Conservation (phyloP, 1,140 invertebrate genomes). For the Nasonia giraulti region DNA sequence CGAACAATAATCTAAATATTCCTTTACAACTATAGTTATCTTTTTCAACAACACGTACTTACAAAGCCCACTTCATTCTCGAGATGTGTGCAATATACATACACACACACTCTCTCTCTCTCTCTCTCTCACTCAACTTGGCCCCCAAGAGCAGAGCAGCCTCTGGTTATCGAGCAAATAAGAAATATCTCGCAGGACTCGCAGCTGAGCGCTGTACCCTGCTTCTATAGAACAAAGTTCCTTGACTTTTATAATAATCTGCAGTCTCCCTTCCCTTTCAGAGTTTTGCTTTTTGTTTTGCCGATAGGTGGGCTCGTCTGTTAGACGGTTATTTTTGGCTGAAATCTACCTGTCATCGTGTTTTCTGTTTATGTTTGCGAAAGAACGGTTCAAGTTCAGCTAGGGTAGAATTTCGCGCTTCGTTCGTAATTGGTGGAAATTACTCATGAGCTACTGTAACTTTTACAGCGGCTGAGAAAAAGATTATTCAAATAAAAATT, state of each 20-base stretch:
- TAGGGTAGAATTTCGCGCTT: too few relatives aligned
- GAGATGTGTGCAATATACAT: neutral
- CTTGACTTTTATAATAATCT: neutral
- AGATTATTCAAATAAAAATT: too few relatives aligned
- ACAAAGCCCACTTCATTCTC: neutral
- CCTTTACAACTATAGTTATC: too few relatives aligned
- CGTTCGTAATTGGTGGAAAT: too few relatives aligned
- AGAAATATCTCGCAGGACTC: constrained; percentile 46
- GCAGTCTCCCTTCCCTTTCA: neutral
- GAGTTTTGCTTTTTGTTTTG: neutral
- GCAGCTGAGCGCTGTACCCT: neutral
- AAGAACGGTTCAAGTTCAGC: too few relatives aligned
- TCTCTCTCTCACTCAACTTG: too few relatives aligned
- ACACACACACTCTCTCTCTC: too few relatives aligned
- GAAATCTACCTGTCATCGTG: too few relatives aligned
- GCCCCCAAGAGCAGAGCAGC: constrained; percentile 4
- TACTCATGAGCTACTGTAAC: too few relatives aligned
- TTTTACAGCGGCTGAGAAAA: too few relatives aligned
- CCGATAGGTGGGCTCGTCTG: neutral
- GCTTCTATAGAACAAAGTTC: neutral
- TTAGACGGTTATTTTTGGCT: neutral
- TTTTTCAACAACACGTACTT: neutral
- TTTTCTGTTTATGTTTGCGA: too few relatives aligned
- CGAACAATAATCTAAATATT: too few relatives aligned
- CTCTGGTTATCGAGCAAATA: constrained; percentile 47